These are phyloP conservation scores for Nibea coibor DNA, from an alignment of 2,113 vertebrate genomes.

Conservation along the genomic window DNA sequence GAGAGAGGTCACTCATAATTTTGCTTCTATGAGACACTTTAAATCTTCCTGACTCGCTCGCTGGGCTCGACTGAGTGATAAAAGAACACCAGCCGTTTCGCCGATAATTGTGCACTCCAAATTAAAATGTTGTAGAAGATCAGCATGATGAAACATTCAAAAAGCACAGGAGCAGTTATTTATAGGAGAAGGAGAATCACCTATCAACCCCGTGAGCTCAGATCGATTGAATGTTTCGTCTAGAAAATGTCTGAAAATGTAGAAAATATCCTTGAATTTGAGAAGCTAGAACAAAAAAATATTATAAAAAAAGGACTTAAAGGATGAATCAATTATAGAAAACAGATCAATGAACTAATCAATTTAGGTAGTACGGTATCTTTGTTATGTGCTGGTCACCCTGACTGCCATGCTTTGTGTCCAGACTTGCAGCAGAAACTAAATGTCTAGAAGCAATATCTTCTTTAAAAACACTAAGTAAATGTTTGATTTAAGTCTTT, in stretches of 20 bases:
- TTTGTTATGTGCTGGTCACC: neutral
- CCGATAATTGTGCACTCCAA: constrained; percentile 55
- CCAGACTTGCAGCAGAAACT: neutral
- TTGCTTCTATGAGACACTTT: constrained; percentile 70
- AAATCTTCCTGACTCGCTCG: constrained; percentile 67
- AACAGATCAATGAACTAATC: neutral
- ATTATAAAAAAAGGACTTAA: neutral
- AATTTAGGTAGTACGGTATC: neutral
- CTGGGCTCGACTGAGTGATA: constrained; percentile 53
- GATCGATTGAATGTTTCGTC: neutral
- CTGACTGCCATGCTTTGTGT: neutral
- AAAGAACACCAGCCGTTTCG: constrained; percentile 50
- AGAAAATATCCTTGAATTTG: neutral
- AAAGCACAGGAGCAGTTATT: constrained; percentile 17
- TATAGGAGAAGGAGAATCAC: constrained; percentile 14
- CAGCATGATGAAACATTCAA: constrained; percentile 28
- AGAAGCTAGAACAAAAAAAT: neutral
- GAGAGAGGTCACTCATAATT: constrained; percentile 78
- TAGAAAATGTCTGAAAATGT: neutral
- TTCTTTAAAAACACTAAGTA: neutral
- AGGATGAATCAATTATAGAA: neutral
- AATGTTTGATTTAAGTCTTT: neutral
- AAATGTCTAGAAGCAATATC: neutral
- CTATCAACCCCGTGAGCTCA: constrained; percentile 10
- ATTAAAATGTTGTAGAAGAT: constrained; percentile 68